Evolutionary conservation across 2,888 invertebrate genomes (phyloP), one percentile per base, ranked within the genome.

Genomic region (Stenchaetothrips biformis): DNA sequence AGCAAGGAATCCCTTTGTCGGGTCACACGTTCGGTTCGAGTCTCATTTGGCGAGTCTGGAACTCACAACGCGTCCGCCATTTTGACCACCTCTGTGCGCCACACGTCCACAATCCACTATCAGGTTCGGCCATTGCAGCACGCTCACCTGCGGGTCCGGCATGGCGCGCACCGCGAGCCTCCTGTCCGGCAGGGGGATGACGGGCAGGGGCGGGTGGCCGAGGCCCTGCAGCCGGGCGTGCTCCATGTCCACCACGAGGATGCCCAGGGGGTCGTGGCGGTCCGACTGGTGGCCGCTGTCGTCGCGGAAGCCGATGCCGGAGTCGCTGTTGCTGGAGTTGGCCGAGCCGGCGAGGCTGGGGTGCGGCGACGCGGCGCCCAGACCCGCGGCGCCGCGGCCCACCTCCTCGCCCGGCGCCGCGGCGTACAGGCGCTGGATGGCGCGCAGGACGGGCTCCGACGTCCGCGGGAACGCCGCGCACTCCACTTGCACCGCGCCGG

Each of bases 251-350:
- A 94, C 93, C 0, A 93, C 92, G 53, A 94, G 86, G 84, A 95
- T 94, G 81, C 67, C 67, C 25, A 74, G 67, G 9, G 67, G 67
- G 67, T 74, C 67, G 67, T 74, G 7, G 77, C 94, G 89, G 86
- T 95, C 95, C 0, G 94, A 94, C 80, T 95, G 92, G 84, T 94
- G 94, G 13, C 93, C 92, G 84, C 93, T 93, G 84, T 97, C 96
- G 84, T 96, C 96, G 83, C 95, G 92, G 84, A 97, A 97, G 0
- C 97, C 97, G 82, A 98, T 96, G 0, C 98, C 97, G 1, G 97
- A 97, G 86, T 98, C 98, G 81, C 96, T 96, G 86, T 97, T 97
- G 84, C 96, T 96, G 0, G 96, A 96, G 27, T 95, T 94, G 0
- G 92, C 92, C 0, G 93, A 93, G 11, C 93, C 90, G 84, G 94